Percentiles rank a stretch among this genome's conserved stretches.
Conservation (phyloP, 1,140 invertebrate species). For the Bombus picipes region DNA sequence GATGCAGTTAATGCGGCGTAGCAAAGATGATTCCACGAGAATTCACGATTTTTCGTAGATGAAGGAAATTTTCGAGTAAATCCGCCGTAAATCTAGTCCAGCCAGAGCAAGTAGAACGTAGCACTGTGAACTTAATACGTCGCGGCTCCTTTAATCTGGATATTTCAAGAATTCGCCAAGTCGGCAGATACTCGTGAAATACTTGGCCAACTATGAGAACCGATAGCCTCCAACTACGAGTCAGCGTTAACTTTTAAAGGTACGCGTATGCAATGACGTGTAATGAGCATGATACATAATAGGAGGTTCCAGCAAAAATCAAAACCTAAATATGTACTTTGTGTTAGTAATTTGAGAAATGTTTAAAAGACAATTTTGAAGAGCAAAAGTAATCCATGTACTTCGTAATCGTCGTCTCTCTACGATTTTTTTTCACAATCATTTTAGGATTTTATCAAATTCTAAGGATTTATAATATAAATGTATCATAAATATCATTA, state of each 20-base stretch:
- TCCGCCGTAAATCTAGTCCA: background rate
- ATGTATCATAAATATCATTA: background rate
- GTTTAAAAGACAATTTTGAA: background rate
- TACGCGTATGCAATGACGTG: background rate
- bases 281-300: background rate
- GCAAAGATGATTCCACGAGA: background rate
- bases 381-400: background rate
- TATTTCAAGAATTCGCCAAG: constrained; percentile 17
- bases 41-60: background rate
- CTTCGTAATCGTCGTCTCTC: background rate
- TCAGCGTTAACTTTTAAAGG: constrained; percentile 10
- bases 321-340: background rate
- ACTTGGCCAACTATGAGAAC: constrained; percentile 13
- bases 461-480: no score
- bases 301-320: background rate
- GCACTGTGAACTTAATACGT: constrained; percentile 12
- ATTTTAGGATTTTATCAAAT: background rate
- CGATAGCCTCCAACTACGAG: background rate
- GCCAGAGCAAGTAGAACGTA: background rate
- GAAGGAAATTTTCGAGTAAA: constrained; percentile 1
- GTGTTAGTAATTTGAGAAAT: background rate
- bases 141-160: constrained; percentile 22
- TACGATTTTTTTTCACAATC: background rate
- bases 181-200: constrained; percentile 9
- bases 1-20: background rate